Evolutionary conservation across 2,888 invertebrate genomes (phyloP).

Genomic region (Petrophora chlorosata): DNA sequence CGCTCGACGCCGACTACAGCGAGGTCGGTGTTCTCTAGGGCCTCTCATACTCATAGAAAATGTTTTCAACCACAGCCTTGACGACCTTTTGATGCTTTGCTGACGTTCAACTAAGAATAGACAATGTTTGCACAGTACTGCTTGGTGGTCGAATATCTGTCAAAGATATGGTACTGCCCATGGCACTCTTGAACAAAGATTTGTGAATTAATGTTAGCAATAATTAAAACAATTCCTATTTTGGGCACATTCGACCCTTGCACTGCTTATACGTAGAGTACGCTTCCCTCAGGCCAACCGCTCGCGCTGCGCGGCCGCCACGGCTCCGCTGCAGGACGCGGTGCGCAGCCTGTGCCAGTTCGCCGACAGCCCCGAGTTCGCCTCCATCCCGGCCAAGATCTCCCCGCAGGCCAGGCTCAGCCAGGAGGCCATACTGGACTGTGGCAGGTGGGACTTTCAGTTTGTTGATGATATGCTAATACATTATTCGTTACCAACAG

Average conservation of each 20-base stretch:
- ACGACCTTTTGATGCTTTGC: neutral
- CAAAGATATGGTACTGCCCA: too few relatives aligned
- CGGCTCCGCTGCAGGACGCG: conserved; percentile 93
- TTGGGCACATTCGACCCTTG: too few relatives aligned
- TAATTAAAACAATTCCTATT: too few relatives aligned
- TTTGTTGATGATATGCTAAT: too few relatives aligned
- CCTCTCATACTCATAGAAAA: neutral
- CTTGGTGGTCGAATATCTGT: too few relatives aligned
- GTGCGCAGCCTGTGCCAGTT: conserved; percentile 96
- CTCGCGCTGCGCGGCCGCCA: conserved; percentile 89
- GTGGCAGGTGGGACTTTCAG: too few relatives aligned
- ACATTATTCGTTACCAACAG: too few relatives aligned
- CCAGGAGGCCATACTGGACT: conserved; percentile 94
- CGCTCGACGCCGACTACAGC: conserved; percentile 92
- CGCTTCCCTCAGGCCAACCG: conserved; percentile 87
- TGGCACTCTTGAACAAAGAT: too few relatives aligned
- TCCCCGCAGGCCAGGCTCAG: conserved; percentile 91
- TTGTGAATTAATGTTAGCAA: too few relatives aligned
- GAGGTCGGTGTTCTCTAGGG: conserved; percentile 80
- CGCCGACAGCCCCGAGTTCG: conserved; percentile 97
- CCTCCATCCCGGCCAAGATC: conserved; percentile 95
- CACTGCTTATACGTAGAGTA: too few relatives aligned
- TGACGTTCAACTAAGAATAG: too few relatives aligned
- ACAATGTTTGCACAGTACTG: too few relatives aligned
- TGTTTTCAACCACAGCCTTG: neutral